These are phyloP conservation scores for Microtus oregoni DNA, from an alignment of 2,113 vertebrate genomes.

Conservation along the genomic window DNA sequence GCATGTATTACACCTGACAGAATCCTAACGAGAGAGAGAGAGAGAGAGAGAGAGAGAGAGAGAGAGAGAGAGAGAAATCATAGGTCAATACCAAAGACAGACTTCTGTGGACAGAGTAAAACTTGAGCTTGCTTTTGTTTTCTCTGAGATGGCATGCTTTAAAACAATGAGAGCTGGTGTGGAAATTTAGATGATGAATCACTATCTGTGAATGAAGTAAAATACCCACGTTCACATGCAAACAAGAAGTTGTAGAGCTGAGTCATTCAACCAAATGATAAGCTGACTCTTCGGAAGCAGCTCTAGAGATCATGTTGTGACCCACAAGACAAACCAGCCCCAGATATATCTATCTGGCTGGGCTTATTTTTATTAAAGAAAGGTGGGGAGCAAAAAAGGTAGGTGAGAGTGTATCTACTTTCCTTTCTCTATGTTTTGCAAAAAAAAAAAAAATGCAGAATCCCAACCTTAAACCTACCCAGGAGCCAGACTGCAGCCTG, in stretches of 20 bases:
- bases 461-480: not conserved
- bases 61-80: too few species aligned
- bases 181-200: not conserved
- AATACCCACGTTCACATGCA: not conserved
- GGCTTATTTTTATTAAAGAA: not conserved
- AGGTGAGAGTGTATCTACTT: not conserved
- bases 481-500: not conserved
- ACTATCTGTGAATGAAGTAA: not conserved
- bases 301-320: not conserved
- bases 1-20: not conserved
- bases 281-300: not conserved
- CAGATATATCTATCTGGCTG: not conserved
- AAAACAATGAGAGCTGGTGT: not conserved
- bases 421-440: not conserved
- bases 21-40: not conserved
- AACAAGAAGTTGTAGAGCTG: not conserved
- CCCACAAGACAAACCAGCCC: not conserved
- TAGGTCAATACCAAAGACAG: not conserved
- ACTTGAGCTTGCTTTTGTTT: not conserved
- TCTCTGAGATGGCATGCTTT: not conserved
- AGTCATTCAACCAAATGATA: not conserved
- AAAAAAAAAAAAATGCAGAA: not conserved
- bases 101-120: slow-evolving; percentile 6
- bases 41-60: not conserved
- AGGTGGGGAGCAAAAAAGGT: not conserved